Evolutionary conservation across 2,113 vertebrate species (phyloP).

Genomic region (Piaya cayana): DNA sequence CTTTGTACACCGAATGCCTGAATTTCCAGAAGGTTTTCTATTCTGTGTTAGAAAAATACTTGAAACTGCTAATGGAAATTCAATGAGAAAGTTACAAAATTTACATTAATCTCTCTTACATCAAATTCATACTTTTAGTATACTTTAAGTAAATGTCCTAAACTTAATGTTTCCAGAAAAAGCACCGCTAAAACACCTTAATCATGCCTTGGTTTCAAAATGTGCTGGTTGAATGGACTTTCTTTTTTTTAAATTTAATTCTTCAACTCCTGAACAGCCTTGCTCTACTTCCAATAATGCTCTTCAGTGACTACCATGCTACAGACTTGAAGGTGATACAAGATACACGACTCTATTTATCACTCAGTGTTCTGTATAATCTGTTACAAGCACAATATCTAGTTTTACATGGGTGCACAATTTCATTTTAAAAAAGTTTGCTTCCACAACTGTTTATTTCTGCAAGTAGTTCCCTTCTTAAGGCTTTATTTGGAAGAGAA

Average conservation of each 20-base stretch:
- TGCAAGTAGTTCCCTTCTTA: neutral
- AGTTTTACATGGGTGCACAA: slow-evolving; percentile 14
- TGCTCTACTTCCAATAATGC: neutral
- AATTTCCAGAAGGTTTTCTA: neutral
- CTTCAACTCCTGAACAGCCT: neutral
- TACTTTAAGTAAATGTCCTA: neutral
- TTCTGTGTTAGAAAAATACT: neutral
- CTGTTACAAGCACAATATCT: slow-evolving; percentile 22
- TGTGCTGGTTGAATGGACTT: neutral
- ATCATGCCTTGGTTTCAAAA: neutral
- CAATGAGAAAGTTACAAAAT: neutral
- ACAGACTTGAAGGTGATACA: neutral
- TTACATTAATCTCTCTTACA: neutral
- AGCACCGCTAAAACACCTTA: neutral
- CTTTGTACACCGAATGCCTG: neutral
- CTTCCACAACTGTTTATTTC: neutral
- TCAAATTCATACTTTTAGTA: neutral
- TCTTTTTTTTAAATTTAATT: neutral
- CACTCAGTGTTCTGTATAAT: slow-evolving; percentile 35
- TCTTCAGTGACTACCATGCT: neutral
- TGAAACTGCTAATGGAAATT: neutral
- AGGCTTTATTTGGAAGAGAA: neutral
- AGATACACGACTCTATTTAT: slow-evolving; percentile 56
- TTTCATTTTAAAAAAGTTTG: neutral
- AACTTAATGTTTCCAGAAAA: neutral